Percentiles rank a stretch among this genome's conserved stretches.
These are phyloP conservation scores for Trachelus stipa DNA, from an alignment of 2,888 invertebrate genomes.

Conservation along the genomic window DNA sequence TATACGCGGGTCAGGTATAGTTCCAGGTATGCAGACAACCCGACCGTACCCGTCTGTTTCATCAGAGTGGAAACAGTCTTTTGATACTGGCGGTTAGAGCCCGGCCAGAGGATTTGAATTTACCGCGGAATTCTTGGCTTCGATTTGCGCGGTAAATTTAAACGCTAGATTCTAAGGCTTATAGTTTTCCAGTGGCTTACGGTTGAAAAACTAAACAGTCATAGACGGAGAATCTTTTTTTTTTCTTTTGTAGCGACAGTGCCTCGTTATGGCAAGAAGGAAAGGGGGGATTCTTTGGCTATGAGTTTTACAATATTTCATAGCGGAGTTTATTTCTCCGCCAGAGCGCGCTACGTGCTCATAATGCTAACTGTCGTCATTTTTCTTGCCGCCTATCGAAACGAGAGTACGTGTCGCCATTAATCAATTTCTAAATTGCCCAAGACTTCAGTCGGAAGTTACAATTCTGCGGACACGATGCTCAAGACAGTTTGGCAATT, in stretches of 20 bases:
- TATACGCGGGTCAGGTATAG: not conserved
- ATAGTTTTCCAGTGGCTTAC: not conserved
- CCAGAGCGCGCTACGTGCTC: not conserved
- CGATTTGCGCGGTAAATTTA: not conserved
- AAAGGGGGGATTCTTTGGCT: not conserved
- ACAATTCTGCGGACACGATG: not conserved
- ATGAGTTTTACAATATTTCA: not conserved
- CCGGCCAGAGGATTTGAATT: not conserved
- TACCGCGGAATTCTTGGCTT: not conserved
- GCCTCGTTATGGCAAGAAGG: not conserved
- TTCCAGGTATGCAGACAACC: not conserved
- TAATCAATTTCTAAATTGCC: not conserved
- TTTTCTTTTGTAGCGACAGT: too few relatives aligned
- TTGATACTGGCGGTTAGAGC: not conserved
- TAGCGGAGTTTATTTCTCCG: not conserved
- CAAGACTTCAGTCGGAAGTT: not conserved
- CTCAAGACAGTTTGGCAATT: not conserved
- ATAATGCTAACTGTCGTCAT: not conserved
- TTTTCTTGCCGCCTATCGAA: not conserved
- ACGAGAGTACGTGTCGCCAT: not conserved
- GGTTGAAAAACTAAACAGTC: too few relatives aligned
- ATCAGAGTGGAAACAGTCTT: not conserved
- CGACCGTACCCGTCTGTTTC: not conserved
- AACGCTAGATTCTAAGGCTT: not conserved
- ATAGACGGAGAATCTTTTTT: too few relatives aligned